phyloP scores from a whole-genome alignment of 2,797 vertebrate species.

The Leptoclinus maculatus region DNA sequence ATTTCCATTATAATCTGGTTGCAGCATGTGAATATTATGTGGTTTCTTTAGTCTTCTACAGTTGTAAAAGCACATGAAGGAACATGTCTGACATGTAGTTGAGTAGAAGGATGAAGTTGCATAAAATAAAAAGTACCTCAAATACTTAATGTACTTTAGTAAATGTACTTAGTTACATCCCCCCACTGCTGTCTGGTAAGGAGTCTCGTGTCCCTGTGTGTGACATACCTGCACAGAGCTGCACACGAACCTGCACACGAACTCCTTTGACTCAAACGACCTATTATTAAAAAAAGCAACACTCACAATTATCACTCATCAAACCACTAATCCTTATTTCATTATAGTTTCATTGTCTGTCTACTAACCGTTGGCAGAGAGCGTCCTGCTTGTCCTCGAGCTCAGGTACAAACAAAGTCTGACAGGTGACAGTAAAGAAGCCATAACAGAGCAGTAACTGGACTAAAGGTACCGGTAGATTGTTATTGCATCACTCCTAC shows the following conservation, averaged over 20 bases:
- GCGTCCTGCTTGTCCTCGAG: constrained; percentile 23
- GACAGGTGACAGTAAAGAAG: constrained; percentile 38
- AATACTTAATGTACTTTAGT: background rate
- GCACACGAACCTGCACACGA: constrained; percentile 32
- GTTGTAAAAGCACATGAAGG: background rate
- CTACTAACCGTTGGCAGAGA: constrained; percentile 51
- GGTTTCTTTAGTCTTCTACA: background rate
- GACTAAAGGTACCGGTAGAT: background rate
- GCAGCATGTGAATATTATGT: background rate
- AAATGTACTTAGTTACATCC: background rate
- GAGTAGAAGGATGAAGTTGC: background rate
- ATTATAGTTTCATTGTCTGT: background rate
- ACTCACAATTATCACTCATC: background rate
- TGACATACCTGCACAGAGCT: constrained; percentile 56
- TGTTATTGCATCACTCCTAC: background rate
- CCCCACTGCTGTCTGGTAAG: background rate
- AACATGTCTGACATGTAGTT: background rate
- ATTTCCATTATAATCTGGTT: background rate
- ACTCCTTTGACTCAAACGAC: constrained; percentile 20
- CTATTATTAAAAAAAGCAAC: constrained; percentile 15
- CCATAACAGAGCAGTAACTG: constrained; percentile 29
- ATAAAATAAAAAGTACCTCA: background rate
- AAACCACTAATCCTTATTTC: fast-evolving
- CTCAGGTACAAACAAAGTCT: constrained; percentile 44
- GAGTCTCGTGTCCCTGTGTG: background rate